These are phyloP conservation scores for Coracopsis vasa DNA, from an alignment of 2,113 vertebrate species.

Conservation along the genomic window DNA sequence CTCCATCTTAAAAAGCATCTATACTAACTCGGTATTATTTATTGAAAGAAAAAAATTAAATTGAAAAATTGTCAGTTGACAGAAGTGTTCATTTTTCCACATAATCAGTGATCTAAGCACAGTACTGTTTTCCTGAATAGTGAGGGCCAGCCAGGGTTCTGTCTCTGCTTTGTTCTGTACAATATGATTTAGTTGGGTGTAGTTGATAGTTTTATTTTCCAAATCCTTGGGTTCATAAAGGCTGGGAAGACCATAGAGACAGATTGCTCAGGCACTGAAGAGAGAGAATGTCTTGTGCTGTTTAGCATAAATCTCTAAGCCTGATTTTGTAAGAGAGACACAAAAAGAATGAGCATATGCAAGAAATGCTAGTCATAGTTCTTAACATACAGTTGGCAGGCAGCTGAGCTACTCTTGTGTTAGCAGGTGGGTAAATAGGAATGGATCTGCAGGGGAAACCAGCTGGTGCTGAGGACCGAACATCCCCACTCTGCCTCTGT, in stretches of 20 bases:
- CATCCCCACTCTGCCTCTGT: fast-evolving
- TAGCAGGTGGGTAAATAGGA: not conserved
- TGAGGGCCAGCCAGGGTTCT: not conserved
- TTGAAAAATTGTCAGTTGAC: not conserved
- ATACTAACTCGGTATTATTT: not conserved
- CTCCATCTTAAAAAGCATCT: not conserved
- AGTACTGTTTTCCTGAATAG: not conserved
- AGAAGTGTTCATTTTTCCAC: not conserved
- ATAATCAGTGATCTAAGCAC: not conserved
- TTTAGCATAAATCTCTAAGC: not conserved
- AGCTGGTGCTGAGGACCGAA: not conserved
- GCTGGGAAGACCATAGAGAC: not conserved
- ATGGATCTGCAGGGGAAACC: not conserved
- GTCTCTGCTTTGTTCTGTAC: not conserved
- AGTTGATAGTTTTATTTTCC: not conserved
- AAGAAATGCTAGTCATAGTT: not conserved
- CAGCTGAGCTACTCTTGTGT: not conserved
- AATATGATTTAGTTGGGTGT: not conserved
- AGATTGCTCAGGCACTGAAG: not conserved
- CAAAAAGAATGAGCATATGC: not conserved
- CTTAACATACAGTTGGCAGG: not conserved
- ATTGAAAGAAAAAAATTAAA: not conserved
- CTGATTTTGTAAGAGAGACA: not conserved
- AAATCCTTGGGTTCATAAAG: not conserved
- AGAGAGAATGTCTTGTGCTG: not conserved